phyloP scores from a whole-genome alignment of 2,888 invertebrate genomes.

The Mellilla xanthometata region DNA sequence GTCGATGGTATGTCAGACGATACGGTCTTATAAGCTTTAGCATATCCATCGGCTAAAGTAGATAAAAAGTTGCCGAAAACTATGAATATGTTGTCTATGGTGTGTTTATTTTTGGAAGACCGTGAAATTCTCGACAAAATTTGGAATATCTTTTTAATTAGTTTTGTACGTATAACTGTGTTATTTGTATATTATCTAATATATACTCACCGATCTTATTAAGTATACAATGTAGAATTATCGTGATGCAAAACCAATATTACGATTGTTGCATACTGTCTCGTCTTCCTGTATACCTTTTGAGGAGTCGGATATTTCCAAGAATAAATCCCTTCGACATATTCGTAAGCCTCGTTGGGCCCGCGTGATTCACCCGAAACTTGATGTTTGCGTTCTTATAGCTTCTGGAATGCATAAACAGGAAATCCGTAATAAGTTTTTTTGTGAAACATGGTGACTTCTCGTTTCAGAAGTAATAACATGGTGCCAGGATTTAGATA shows the following conservation, averaged over 20 bases:
- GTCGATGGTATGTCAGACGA: too few relatives aligned
- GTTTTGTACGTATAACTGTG: slow-evolving; percentile 39
- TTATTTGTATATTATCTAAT: not conserved
- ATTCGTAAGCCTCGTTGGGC: slow-evolving; percentile 1
- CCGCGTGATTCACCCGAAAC: not conserved
- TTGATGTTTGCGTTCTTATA: not conserved
- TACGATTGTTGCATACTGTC: too few relatives aligned
- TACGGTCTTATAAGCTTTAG: too few relatives aligned
- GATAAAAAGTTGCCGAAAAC: too few relatives aligned
- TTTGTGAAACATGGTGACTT: slow-evolving; percentile 27
- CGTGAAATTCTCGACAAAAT: slow-evolving; percentile 37
- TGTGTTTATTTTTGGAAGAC: slow-evolving; percentile 55
- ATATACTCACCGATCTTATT: not conserved
- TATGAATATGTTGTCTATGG: slow-evolving; percentile 31
- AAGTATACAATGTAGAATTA: not conserved
- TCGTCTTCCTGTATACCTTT: slow-evolving; percentile 35
- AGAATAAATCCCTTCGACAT: slow-evolving; percentile 30
- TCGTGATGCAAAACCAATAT: not conserved
- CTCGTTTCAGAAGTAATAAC: slow-evolving; percentile 37
- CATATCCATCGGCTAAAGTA: too few relatives aligned
- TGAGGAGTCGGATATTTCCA: slow-evolving; percentile 35
- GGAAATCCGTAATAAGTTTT: slow-evolving; percentile 14
- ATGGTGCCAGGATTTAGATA: slow-evolving; percentile 59
- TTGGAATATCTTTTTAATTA: slow-evolving; percentile 28
- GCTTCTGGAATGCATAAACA: slow-evolving; percentile 4